A percentile compares a stretch with the other conserved stretches of the same genome.
Conservation (phyloP, 2,797 vertebrate genomes). For the Ammospiza maritima region DNA sequence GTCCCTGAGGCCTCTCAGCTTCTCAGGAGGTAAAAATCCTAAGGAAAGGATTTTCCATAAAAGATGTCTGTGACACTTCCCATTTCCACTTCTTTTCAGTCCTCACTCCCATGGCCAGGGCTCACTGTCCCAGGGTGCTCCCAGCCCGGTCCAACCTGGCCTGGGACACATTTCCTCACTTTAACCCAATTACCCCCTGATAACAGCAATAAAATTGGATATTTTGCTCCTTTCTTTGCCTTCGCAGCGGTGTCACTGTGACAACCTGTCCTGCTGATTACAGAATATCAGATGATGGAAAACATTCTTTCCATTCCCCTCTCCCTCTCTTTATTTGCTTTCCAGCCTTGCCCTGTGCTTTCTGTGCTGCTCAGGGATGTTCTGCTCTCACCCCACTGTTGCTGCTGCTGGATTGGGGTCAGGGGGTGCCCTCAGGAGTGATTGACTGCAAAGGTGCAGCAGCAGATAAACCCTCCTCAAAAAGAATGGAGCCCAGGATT, state of each 20-base stretch:
- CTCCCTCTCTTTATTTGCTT: background rate
- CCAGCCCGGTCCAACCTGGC: too few relatives aligned
- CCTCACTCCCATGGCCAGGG: background rate
- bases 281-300: background rate
- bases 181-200: background rate
- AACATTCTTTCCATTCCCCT: rapidly evolving
- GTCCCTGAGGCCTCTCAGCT: too few relatives aligned
- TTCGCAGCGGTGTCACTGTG: background rate
- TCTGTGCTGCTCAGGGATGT: background rate
- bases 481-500: background rate
- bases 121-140: too few relatives aligned
- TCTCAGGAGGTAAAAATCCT: too few relatives aligned
- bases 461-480: background rate
- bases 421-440: background rate
- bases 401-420: background rate
- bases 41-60: too few relatives aligned
- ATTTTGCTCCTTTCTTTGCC: background rate
- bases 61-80: too few relatives aligned
- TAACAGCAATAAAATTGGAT: background rate
- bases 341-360: background rate
- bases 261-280: background rate
- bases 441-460: conserved; percentile 2
- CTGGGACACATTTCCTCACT: too few relatives aligned
- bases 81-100: too few relatives aligned
- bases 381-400: background rate